Conservation (phyloP, 1,140 invertebrate species). For the Musca vetustissima region DNA sequence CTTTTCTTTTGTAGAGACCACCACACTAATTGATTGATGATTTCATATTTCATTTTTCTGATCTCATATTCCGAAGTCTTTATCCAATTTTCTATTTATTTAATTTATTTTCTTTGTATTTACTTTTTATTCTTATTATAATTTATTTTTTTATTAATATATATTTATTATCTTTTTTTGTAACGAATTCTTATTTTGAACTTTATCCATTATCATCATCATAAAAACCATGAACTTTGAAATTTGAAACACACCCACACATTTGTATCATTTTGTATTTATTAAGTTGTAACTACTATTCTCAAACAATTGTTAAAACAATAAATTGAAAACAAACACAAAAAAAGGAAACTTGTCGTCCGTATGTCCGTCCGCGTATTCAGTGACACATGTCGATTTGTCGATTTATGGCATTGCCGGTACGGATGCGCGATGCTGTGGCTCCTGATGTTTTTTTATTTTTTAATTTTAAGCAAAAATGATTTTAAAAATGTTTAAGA, state of each 20-base stretch:
- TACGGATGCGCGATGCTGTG: no score
- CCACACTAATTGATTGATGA: neutral
- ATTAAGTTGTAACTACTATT: conserved; percentile 10
- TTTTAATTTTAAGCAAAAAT: no score
- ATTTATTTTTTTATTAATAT: conserved; percentile 11
- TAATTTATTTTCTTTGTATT: conserved; percentile 8
- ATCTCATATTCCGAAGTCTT: neutral
- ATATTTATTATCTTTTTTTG: conserved; percentile 15
- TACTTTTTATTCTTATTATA: conserved; percentile 25
- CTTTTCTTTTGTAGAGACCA: neutral
- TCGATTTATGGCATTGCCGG: no score
- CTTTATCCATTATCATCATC: neutral
- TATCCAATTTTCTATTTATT: conserved; percentile 12
- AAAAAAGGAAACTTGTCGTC: no score
- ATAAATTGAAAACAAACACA: conserved; percentile 2
- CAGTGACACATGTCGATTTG: no score
- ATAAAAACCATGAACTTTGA: conserved; percentile 2
- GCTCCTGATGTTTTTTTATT: no score
- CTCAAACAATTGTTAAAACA: conserved; percentile 1
- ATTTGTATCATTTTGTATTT: neutral
- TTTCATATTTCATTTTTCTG: no score
- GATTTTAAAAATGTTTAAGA: no score
- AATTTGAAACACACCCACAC: conserved; percentile 3
- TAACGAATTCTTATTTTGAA: neutral
- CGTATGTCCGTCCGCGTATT: no score